phyloP scores from a whole-genome alignment of 2,888 invertebrate genomes.

The Artemia sinica region DNA sequence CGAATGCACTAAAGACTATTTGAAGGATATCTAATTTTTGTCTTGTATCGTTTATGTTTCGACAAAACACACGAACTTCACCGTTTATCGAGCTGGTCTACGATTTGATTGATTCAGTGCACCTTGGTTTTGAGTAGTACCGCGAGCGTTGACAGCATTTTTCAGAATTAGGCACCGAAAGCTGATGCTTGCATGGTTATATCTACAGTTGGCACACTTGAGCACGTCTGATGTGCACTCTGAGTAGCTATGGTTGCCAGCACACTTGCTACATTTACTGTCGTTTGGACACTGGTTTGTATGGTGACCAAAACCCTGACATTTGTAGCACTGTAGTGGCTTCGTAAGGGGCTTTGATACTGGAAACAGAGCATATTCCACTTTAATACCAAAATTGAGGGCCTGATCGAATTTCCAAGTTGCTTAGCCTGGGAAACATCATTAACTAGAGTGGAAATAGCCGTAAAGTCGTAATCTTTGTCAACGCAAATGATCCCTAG shows the following conservation, averaged over 20 bases:
- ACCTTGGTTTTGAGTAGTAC: conserved; percentile 1
- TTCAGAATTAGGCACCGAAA: neutral
- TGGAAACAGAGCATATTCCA: too few relatives aligned
- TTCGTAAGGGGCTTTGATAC: neutral
- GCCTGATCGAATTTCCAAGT: too few relatives aligned
- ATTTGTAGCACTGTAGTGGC: conserved; percentile 8
- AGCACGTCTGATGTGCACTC: conserved; percentile 6
- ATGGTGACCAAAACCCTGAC: conserved; percentile 1
- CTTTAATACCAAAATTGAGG: too few relatives aligned
- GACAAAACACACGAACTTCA: neutral
- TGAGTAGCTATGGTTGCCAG: neutral
- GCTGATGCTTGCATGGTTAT: neutral
- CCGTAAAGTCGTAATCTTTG: too few relatives aligned
- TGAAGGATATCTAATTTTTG: neutral
- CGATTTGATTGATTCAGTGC: neutral
- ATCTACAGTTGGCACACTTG: neutral
- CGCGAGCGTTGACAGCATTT: neutral
- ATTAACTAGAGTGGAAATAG: too few relatives aligned
- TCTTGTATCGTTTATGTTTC: neutral
- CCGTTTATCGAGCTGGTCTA: neutral
- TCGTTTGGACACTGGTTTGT: neutral
- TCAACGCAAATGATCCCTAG: too few relatives aligned
- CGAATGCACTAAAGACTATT: neutral
- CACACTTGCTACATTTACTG: neutral
- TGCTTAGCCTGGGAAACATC: too few relatives aligned